Conservation (phyloP, 2,113 vertebrate genomes). For the Zosterops borbonicus region DNA sequence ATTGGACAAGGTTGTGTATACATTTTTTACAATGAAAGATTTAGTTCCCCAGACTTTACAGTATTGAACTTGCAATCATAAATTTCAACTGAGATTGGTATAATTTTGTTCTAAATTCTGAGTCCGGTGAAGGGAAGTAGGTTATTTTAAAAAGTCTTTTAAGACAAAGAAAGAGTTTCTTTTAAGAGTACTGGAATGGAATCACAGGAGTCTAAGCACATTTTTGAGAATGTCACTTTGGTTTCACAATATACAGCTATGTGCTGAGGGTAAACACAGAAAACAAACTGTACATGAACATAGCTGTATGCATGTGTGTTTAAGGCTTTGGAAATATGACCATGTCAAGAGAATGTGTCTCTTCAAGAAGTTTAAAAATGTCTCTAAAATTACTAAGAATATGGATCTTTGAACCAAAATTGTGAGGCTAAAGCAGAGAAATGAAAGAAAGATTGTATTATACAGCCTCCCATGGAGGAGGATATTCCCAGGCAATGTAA, state of each 20-base stretch:
- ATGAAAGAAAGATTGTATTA: background rate
- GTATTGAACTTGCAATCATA: background rate
- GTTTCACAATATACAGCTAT: background rate
- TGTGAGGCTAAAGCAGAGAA: background rate
- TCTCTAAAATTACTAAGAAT: background rate
- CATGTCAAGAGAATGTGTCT: background rate
- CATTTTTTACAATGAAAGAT: background rate
- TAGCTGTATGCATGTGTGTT: background rate
- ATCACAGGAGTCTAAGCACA: background rate
- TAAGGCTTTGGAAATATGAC: background rate
- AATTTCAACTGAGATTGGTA: background rate
- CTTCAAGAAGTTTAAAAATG: background rate
- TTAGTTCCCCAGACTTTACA: background rate
- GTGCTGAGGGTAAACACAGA: background rate
- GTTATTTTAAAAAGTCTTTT: background rate
- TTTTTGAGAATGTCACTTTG: background rate
- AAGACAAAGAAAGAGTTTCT: background rate
- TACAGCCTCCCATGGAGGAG: accelerated
- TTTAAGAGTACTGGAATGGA: background rate
- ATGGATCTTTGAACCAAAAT: background rate
- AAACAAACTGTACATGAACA: background rate
- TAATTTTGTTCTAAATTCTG: background rate
- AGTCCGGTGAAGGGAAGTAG: background rate
- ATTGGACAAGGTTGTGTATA: background rate
- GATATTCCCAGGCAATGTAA: background rate